Percentiles rank a stretch among this genome's conserved stretches.
phyloP scores from a whole-genome alignment of 2,888 invertebrate genomes.

The Beris chalybata region DNA sequence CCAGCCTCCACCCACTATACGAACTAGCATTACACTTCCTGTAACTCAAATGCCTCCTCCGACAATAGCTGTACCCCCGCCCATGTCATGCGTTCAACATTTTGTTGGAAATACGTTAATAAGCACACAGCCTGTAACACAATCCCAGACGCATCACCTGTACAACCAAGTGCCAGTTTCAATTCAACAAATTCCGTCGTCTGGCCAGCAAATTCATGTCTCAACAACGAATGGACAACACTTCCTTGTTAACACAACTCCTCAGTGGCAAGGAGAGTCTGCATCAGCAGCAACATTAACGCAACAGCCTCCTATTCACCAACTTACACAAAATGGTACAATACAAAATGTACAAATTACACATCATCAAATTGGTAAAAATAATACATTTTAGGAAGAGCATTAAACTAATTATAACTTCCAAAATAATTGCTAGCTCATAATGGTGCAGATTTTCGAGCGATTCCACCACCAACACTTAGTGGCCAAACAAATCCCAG shows the following conservation, averaged over 20 bases:
- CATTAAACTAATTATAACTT: neutral
- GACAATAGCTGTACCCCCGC: constrained; percentile 41
- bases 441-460: constrained; percentile 20
- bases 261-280: constrained; percentile 35
- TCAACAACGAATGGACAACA: constrained; percentile 40
- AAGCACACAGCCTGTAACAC: constrained; percentile 38
- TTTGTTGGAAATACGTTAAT: constrained; percentile 40
- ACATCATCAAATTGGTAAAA: constrained; percentile 25
- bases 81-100: constrained; percentile 40
- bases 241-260: constrained; percentile 39
- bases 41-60: constrained; percentile 41
- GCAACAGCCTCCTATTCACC: constrained; percentile 36
- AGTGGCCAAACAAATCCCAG: neutral
- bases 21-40: constrained; percentile 33
- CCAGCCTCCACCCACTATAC: constrained; percentile 22
- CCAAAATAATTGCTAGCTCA: constrained; percentile 5
- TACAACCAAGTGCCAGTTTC: constrained; percentile 41
- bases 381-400: neutral
- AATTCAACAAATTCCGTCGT: constrained; percentile 39
- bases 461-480: constrained; percentile 24
- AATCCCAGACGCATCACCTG: constrained; percentile 38
- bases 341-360: constrained; percentile 38
- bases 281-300: constrained; percentile 28
- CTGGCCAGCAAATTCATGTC: constrained; percentile 39
- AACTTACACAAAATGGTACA: constrained; percentile 37